phyloP scores from a whole-genome alignment of 2,797 vertebrate genomes.

The Anolis apletophallus region DNA sequence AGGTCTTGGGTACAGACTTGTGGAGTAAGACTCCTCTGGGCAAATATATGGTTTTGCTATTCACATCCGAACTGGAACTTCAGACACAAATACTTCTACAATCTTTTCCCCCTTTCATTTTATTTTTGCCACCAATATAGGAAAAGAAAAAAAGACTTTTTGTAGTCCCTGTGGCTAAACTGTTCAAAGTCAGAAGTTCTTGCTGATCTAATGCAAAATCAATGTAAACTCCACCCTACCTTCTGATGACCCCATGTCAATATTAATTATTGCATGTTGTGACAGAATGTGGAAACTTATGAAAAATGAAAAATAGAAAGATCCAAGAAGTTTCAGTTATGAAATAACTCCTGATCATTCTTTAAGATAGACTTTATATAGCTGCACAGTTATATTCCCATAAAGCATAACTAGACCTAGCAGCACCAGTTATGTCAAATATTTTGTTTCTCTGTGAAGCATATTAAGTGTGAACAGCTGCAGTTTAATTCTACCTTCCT shows the following conservation, averaged over 20 bases:
- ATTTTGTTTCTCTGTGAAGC: slow-evolving; percentile 26
- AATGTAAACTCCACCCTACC: not conserved
- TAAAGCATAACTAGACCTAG: not conserved
- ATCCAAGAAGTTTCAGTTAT: slow-evolving; percentile 28
- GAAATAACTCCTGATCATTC: not conserved
- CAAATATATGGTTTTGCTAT: not conserved
- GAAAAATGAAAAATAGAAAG: slow-evolving; percentile 35
- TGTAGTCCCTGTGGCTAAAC: not conserved
- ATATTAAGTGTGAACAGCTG: slow-evolving; percentile 57
- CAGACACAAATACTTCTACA: not conserved
- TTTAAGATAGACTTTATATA: slow-evolving; percentile 14
- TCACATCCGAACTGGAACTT: not conserved
- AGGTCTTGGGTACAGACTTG: not conserved
- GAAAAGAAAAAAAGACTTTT: not conserved
- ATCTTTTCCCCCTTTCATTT: not conserved
- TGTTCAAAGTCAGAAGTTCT: not conserved
- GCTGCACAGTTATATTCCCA: not conserved
- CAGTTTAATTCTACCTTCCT: slow-evolving; percentile 33
- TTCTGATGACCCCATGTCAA: not conserved
- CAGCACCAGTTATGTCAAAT: not conserved
- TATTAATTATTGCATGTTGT: slow-evolving; percentile 34
- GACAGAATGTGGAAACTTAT: slow-evolving; percentile 13
- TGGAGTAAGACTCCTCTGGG: not conserved
- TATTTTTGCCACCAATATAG: not conserved
- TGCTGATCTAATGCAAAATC: not conserved